These are phyloP conservation scores for Aegithalos caudatus DNA, from an alignment of 2,113 vertebrate genomes.

Conservation along the genomic window DNA sequence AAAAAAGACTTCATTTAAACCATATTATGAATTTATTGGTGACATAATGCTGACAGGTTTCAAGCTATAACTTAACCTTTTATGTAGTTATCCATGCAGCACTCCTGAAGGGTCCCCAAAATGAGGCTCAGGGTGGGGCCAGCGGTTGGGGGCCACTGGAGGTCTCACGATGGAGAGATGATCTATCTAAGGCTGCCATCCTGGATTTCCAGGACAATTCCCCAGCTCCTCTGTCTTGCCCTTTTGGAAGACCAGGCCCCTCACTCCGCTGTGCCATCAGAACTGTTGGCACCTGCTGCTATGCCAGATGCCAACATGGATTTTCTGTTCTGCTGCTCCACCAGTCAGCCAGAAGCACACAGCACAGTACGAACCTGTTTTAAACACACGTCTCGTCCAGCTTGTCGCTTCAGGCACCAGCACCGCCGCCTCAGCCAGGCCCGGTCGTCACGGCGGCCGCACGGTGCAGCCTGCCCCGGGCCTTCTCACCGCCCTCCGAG, in stretches of 20 bases:
- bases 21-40: background rate
- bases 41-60: background rate
- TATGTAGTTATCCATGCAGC: background rate
- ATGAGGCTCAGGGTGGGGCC: background rate
- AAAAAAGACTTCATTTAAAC: background rate
- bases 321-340: background rate
- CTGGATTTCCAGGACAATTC: background rate
- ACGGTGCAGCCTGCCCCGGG: background rate
- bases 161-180: background rate
- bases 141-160: background rate
- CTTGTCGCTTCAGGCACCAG: background rate
- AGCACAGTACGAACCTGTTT: fast-evolving
- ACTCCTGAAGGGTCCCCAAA: background rate
- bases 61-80: background rate
- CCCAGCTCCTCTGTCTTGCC: background rate
- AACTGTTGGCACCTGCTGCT: background rate
- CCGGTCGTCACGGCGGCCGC: fast-evolving
- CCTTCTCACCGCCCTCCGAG: background rate
- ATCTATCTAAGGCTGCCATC: fast-evolving
- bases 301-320: background rate
- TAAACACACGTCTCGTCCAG: fast-evolving
- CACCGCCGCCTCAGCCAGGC: background rate
- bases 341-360: background rate
- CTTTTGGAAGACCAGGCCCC: background rate
- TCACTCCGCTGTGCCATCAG: fast-evolving